Conservation (phyloP, 2,113 vertebrate genomes). For the Dipodomys spectabilis region DNA sequence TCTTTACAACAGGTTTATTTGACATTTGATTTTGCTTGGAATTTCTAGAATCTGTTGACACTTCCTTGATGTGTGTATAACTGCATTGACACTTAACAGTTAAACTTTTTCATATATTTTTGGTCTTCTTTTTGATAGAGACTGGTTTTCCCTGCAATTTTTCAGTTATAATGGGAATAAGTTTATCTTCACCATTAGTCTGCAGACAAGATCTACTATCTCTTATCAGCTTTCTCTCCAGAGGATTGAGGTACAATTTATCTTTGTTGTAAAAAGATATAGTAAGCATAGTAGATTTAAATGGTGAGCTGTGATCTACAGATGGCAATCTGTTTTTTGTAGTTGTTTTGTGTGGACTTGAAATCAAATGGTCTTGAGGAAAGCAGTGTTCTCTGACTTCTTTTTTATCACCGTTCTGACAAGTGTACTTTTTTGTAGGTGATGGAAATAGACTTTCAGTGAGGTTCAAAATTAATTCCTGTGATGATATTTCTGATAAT, state of each 20-base stretch:
- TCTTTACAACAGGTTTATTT: slow-evolving; percentile 57
- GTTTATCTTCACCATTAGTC: slow-evolving; percentile 41
- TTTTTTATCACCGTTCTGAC: slow-evolving; percentile 56
- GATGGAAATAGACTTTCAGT: slow-evolving; percentile 61
- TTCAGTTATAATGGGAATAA: slow-evolving; percentile 46
- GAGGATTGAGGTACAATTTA: slow-evolving; percentile 90
- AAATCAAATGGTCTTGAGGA: slow-evolving; percentile 63
- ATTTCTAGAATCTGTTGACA: slow-evolving; percentile 62
- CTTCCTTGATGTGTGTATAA: slow-evolving; percentile 49
- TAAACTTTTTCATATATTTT: slow-evolving; percentile 69
- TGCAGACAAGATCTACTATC: slow-evolving; percentile 50
- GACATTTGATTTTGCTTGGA: not conserved
- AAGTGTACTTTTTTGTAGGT: slow-evolving; percentile 45
- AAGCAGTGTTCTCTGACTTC: slow-evolving; percentile 75
- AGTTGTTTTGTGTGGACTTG: slow-evolving; percentile 64
- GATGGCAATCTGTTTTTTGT: slow-evolving; percentile 60
- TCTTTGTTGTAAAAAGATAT: slow-evolving; percentile 91
- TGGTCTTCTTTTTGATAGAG: slow-evolving; percentile 4
- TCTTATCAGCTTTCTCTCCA: slow-evolving; percentile 91
- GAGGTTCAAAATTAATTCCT: slow-evolving; percentile 78
- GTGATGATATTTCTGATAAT: slow-evolving; percentile 82
- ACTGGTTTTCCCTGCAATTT: slow-evolving; percentile 34
- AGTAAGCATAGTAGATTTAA: slow-evolving; percentile 77
- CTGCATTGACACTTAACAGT: not conserved
- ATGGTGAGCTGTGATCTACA: slow-evolving; percentile 69